Evolutionary conservation across 2,797 vertebrate genomes (phyloP), one percentile per base, ranked within the genome.

Genomic region (Capromys pilorides): DNA sequence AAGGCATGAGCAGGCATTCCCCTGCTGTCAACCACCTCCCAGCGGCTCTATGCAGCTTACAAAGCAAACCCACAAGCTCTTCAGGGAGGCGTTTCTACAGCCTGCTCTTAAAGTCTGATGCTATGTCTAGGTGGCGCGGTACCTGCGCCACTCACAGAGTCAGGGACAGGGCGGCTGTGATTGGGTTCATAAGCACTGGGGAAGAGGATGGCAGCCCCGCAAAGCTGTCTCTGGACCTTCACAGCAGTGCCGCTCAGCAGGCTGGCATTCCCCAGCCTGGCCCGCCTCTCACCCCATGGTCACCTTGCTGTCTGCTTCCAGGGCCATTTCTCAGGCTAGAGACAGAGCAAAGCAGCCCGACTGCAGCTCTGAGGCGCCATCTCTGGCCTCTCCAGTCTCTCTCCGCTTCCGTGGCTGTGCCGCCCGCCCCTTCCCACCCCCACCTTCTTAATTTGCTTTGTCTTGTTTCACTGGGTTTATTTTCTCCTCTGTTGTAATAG

Each of bases 61-160:
- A 61, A 41, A 59, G 57, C 8, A 33, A 83, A 86, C 51, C 7
- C 19, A 0, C 87, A 11, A 13, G 19, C 24, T 91, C 90, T 82
- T 28, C 21, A 61, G 18, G 22, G 8, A 82, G 82, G 21, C 14
- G 66, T 45, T 45, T 33, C 41, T 59, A 22, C 6, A 31, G 31
- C 36, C 51, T 51, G 83, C 4, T 8, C 39, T 54, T 1, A 0
- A 1, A 24, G 24, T 71, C 77, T 64, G 49, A 1, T n/a, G 19
- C 1, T 57, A 10, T 1, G 24, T 33, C 28, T 12, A 10, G 59
- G 6, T 2, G 13, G 39, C 4, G 3, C 0, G 0, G 22, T 1
- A 33, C 8, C 3, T 6, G 10, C 1, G 2, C 49, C 33, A 3
- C 22, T 69, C 2, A 75, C 9, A 2, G n/a, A 57, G 82, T 4